Percentiles rank a stretch among this genome's conserved stretches.
These are phyloP conservation scores for Syrista parreyssii DNA, from an alignment of 2,888 invertebrate genomes.

Conservation along the genomic window DNA sequence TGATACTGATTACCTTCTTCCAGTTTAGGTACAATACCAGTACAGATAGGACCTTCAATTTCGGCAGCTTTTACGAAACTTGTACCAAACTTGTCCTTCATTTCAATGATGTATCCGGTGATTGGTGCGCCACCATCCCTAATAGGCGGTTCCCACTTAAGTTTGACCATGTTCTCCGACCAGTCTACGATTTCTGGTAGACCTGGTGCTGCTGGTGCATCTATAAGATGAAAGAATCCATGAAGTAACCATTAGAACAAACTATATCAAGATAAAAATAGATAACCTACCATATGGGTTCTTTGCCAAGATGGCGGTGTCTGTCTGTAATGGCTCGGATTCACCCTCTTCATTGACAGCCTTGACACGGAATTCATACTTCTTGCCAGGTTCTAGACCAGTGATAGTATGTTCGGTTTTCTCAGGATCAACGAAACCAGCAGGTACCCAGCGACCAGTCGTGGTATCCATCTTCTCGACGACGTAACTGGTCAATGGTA, in stretches of 20 bases:
- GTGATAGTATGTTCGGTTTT: slow-evolving; percentile 85
- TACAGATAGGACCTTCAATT: slow-evolving; percentile 84
- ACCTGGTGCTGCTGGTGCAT: slow-evolving; percentile 88
- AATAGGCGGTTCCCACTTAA: slow-evolving; percentile 92
- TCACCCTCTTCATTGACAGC: slow-evolving; percentile 98
- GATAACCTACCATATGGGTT: slow-evolving; percentile 85
- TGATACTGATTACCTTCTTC: slow-evolving; percentile 97
- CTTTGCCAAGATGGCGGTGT: slow-evolving; percentile 90
- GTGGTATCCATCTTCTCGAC: slow-evolving; percentile 95
- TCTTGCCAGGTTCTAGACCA: slow-evolving; percentile 93
- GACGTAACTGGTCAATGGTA: slow-evolving; percentile 89
- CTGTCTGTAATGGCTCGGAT: slow-evolving; percentile 93
- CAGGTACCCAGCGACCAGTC: slow-evolving; percentile 90
- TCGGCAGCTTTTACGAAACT: slow-evolving; percentile 88
- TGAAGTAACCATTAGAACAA: neutral
- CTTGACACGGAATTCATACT: slow-evolving; percentile 97
- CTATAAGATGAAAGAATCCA: slow-evolving; percentile 44
- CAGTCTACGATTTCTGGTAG: slow-evolving; percentile 90
- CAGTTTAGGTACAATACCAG: slow-evolving; percentile 88
- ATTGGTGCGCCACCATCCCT: slow-evolving; percentile 95
- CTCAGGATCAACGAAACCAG: slow-evolving; percentile 84
- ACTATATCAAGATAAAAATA: neutral
- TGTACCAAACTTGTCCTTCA: slow-evolving; percentile 88
- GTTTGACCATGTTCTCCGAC: slow-evolving; percentile 89
- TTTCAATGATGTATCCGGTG: slow-evolving; percentile 91